Evolutionary conservation across 2,113 vertebrate species (phyloP), one percentile per base, ranked within the genome.

Genomic region (Abramis brama): DNA sequence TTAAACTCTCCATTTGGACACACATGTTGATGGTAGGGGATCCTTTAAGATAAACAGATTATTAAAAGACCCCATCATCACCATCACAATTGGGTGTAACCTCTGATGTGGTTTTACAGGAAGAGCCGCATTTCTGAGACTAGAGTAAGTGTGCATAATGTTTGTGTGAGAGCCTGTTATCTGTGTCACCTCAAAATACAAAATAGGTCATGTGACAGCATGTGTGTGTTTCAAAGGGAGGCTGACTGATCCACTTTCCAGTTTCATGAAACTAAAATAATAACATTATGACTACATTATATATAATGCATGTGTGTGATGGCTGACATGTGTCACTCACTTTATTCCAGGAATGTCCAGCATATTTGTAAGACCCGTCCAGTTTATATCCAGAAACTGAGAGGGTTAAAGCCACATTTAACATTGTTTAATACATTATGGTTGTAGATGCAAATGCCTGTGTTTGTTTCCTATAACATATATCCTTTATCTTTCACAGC

Each of bases 301-400:
- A 2, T 15, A 27, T 36, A 68, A 33, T 33, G 30, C 66, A 33
- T 21, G 2, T 11, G 50, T 21, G 7, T 45, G n/a, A 71, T 43
- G 36, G 36, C 19, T 71, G 21, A 43, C 21, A 43, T 1, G 2
- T 6, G 39, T 83, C 80, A 96, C 97, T 97, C 91, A 99, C 98
- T 99, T 98, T 60, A 99, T 76, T 80, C 98, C 98, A 0, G 98
- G 98, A 88, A 99, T 96, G 87, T 99, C 98, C 91, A 99, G 91
- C 91, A 99, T 95, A 90, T 99, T 99, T 17, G 98, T 99, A 90
- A 99, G 94, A 88, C 98, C 98, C 0, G 97, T 98, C 98, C 98
- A 99, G 76, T 98, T 99, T 88, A 99, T 98, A 92, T 99, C 97
- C 91, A 99, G 92, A 88, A 96, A 91, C 98, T 99, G 93, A 88